phyloP scores from a whole-genome alignment of 2,888 invertebrate genomes.

The Cosmopolites sordidus region DNA sequence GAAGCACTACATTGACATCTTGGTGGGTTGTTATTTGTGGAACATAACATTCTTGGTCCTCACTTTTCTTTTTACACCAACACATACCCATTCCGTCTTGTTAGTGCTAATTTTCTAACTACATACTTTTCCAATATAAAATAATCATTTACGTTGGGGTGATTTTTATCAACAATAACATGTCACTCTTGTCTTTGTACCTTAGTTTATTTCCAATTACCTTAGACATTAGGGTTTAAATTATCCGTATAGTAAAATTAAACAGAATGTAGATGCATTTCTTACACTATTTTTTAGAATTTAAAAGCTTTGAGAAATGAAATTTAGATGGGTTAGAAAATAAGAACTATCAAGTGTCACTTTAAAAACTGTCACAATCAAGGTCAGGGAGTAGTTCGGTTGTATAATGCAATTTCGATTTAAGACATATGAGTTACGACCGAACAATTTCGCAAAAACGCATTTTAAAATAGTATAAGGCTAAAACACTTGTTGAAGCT shows the following conservation, averaged over 20 bases:
- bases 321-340: constrained; percentile 3
- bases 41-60: constrained; percentile 51
- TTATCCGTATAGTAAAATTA: not conserved
- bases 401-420: no score
- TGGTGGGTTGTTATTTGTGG: constrained; percentile 37
- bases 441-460: no score
- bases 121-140: constrained; percentile 32
- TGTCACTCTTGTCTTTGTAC: constrained; percentile 14
- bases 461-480: no score
- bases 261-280: not conserved
- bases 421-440: no score
- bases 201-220: constrained; percentile 10
- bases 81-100: constrained; percentile 66
- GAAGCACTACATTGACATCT: constrained; percentile 26
- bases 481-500: no score
- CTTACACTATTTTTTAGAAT: not conserved
- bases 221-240: constrained; percentile 15
- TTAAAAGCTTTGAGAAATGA: not conserved
- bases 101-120: constrained; percentile 28
- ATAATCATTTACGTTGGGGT: constrained; percentile 40
- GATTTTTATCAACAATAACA: constrained; percentile 38
- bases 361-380: not conserved
- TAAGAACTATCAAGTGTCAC: not conserved
- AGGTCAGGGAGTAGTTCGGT: no score
- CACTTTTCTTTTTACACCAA: constrained; percentile 65